These are phyloP conservation scores for Venusia cambrica DNA, from an alignment of 2,888 invertebrate genomes.

Conservation along the genomic window DNA sequence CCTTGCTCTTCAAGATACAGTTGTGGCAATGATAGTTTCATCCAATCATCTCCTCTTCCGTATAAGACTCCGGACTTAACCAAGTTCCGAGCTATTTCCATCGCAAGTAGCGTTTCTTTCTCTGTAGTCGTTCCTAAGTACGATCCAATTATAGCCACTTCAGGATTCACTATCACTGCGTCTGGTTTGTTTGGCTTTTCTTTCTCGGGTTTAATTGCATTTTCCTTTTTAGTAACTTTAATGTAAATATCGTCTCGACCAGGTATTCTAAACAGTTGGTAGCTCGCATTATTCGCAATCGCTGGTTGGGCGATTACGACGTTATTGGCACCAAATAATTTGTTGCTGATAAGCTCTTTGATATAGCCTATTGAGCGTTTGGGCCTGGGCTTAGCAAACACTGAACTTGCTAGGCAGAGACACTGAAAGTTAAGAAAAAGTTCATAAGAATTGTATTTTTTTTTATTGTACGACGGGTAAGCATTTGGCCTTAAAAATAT, in stretches of 20 bases:
- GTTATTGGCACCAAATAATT: conserved; percentile 30
- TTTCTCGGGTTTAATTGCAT: conserved; percentile 7
- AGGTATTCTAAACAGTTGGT: conserved; percentile 37
- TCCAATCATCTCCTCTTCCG: conserved; percentile 19
- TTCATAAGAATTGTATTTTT: too few relatives aligned
- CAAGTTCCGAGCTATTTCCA: conserved; percentile 36
- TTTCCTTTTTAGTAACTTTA: conserved; percentile 27
- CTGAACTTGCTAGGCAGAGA: conserved; percentile 35
- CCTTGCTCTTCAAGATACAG: conserved; percentile 8
- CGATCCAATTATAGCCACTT: conserved; percentile 32
- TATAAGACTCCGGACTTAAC: conserved; percentile 36
- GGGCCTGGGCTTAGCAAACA: conserved; percentile 29
- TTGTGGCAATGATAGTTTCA: conserved; percentile 20
- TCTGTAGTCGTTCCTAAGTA: conserved; percentile 37
- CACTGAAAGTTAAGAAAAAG: conserved; percentile 41
- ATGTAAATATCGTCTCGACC: conserved; percentile 38
- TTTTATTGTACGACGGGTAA: too few relatives aligned
- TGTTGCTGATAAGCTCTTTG: conserved; percentile 32
- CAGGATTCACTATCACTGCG: conserved; percentile 24
- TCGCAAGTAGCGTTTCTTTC: conserved; percentile 35
- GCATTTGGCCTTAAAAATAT: too few relatives aligned
- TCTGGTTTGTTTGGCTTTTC: conserved; percentile 7
- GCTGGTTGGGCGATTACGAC: conserved; percentile 15
- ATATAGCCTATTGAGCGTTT: conserved; percentile 37
- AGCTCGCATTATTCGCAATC: conserved; percentile 19